Evolutionary conservation across 2,888 invertebrate species (phyloP).

Genomic region (Epistrophe eligans): DNA sequence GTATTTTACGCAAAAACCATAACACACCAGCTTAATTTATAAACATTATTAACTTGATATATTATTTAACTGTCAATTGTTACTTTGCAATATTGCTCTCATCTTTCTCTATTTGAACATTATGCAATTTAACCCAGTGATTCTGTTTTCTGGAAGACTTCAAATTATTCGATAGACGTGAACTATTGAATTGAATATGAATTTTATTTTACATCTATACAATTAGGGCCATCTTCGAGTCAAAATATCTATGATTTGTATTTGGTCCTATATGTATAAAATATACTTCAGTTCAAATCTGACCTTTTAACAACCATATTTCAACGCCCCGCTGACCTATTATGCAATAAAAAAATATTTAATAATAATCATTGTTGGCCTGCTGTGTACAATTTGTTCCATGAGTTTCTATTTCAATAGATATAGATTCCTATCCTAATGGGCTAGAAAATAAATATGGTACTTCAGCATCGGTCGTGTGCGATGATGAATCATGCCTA

Average conservation of each 20-base stretch:
- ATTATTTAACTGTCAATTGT: too few relatives aligned
- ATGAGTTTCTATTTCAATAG: conserved; percentile 56
- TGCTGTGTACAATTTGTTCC: conserved; percentile 15
- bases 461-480: conserved; percentile 12
- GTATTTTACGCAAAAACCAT: too few relatives aligned
- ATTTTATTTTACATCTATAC: too few relatives aligned
- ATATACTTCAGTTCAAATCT: conserved; percentile 55
- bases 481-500: conserved; percentile 61
- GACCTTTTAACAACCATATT: conserved; percentile 52
- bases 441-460: conserved; percentile 1
- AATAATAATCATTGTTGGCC: conserved; percentile 25
- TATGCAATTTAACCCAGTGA: background rate
- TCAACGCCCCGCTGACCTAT: conserved; percentile 58
- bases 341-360: conserved; percentile 51
- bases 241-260: background rate
- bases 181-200: too few relatives aligned
- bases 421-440: conserved; percentile 25
- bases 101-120: too few relatives aligned
- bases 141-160: background rate
- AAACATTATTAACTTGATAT: too few relatives aligned
- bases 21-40: too few relatives aligned
- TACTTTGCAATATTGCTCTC: too few relatives aligned
- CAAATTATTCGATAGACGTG: too few relatives aligned
- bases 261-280: background rate
- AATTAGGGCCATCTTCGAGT: background rate